Percentiles rank a stretch among this genome's conserved stretches.
These are phyloP conservation scores for Cataglyphis albicans DNA, from an alignment of 2,888 invertebrate genomes.

Conservation along the genomic window DNA sequence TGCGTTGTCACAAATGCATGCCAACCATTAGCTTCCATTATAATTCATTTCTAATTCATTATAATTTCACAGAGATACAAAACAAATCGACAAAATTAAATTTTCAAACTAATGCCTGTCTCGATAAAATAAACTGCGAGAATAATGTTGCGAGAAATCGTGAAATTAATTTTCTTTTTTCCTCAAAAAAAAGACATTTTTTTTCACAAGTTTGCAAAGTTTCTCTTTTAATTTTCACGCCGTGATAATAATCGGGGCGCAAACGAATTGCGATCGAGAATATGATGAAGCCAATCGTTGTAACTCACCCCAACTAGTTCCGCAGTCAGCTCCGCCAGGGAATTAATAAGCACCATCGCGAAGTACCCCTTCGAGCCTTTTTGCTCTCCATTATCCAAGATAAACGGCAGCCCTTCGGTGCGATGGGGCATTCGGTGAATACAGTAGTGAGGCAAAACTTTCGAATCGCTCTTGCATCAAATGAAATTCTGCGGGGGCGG, in stretches of 20 bases:
- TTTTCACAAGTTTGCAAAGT: neutral
- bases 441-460: constrained; percentile 33
- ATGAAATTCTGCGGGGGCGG: constrained; percentile 54
- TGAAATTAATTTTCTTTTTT: constrained; percentile 1
- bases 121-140: constrained; percentile 3
- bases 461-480: constrained; percentile 53
- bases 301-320: constrained; percentile 42
- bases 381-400: constrained; percentile 51
- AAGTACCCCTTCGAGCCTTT: constrained; percentile 40
- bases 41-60: neutral
- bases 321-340: constrained; percentile 34
- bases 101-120: constrained; percentile 17
- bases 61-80: neutral
- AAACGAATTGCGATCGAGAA: constrained; percentile 19
- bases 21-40: neutral
- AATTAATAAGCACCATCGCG: constrained; percentile 52
- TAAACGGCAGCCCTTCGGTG: constrained; percentile 34
- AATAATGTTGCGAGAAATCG: neutral
- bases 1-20: neutral
- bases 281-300: neutral
- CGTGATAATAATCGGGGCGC: constrained; percentile 17
- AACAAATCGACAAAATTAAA: constrained; percentile 4
- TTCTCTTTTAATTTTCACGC: constrained; percentile 22
- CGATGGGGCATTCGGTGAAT: constrained; percentile 38
- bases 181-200: neutral